Evolutionary conservation across 2,888 invertebrate species (phyloP), one percentile per base, ranked within the genome.

Genomic region (Torymus tubicola): DNA sequence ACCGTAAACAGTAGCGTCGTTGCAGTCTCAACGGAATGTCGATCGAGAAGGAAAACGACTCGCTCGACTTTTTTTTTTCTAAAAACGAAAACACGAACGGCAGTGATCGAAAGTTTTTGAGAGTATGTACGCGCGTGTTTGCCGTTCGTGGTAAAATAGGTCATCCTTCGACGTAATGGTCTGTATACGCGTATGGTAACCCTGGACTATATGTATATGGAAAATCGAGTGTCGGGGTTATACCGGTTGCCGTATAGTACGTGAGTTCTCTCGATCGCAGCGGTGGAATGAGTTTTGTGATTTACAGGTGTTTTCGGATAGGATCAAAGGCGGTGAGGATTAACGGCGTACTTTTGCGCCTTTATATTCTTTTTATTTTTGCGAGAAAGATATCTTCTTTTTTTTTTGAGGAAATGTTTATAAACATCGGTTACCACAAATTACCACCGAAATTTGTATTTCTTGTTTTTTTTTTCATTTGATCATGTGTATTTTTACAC

Each of bases 61-160:
- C 3, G 16, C 53, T 67, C 18, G 53, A 42, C 24, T 24, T 24
- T 78, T 71, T 24, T 24, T 78, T 71, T 78, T 74, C 75, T 71
- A 74, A 81, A 42, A 81, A 74, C 50, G 72, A 70, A 70, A 76
- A 78, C 58, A 78, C 58, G 16, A 21, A 0, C 2, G 24, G 4
- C n/a, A 10, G 55, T n/a, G 63, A 74, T 64, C 64, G 74, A 58
- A 74, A 63, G 68, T 65, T 42, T 10, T 42, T 10, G 13, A 24
- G 31, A 12, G 16, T 12, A 60, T 14, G 16, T 18, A 61, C 2
- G 8, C 4, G 13, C 4, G 21, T 21, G 21, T 12, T 42, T 42
- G 24, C 24, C 24, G 21, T 12, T 13, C 14, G 42, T 42, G 12
- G 21, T 2, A 57, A 71, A 72, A 67, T 61, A 42, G 70, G 64